Percentiles rank a stretch among this genome's conserved stretches.
phyloP scores from a whole-genome alignment of 2,888 invertebrate genomes.

The Rhopalosiphum nymphaeae region DNA sequence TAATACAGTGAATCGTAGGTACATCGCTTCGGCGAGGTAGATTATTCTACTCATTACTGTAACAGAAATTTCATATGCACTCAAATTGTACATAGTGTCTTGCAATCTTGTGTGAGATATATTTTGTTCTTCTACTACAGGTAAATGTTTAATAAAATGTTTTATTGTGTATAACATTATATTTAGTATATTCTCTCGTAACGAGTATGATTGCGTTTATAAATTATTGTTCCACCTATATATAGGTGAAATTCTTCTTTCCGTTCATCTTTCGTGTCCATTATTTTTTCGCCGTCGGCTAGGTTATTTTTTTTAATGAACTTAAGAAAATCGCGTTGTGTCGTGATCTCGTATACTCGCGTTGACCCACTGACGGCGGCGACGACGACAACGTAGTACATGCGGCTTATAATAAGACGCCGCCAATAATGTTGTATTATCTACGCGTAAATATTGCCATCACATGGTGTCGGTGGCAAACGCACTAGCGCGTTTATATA shows the following conservation, averaged over 20 bases:
- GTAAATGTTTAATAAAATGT: background rate
- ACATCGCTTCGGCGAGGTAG: background rate
- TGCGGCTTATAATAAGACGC: background rate
- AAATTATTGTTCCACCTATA: background rate
- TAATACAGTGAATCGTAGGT: background rate
- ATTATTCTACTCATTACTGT: background rate
- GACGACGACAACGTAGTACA: background rate
- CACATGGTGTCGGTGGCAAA: background rate
- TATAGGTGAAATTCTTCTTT: background rate
- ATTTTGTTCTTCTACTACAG: background rate
- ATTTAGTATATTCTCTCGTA: background rate
- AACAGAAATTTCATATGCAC: background rate
- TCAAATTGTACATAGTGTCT: background rate
- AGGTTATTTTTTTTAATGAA: background rate
- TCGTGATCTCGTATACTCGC: constrained; percentile 20
- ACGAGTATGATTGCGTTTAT: background rate
- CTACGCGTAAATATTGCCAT: background rate
- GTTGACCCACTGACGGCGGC: constrained; percentile 29
- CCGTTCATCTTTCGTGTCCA: background rate
- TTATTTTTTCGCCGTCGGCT: background rate
- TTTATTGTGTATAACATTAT: background rate
- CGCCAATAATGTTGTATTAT: background rate
- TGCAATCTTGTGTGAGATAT: background rate
- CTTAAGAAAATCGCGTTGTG: background rate
- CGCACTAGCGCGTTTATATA: background rate